Percentiles rank a stretch among this genome's conserved stretches.
phyloP scores from a whole-genome alignment of 2,888 invertebrate genomes.

The Nebria brevicollis region DNA sequence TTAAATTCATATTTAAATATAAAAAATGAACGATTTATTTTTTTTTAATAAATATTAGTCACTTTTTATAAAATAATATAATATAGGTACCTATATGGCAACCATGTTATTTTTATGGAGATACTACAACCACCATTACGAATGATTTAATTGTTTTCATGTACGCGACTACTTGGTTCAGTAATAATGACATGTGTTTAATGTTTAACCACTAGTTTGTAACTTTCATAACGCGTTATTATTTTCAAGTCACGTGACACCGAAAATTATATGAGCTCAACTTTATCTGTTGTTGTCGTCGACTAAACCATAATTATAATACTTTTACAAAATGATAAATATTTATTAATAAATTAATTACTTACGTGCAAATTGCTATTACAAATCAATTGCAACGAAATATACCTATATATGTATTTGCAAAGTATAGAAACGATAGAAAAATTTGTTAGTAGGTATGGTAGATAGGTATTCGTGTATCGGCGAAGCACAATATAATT shows the following conservation, averaged over 20 bases:
- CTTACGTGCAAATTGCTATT: not conserved
- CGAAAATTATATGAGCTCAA: slow-evolving; percentile 40
- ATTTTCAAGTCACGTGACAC: slow-evolving; percentile 39
- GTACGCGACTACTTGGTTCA: slow-evolving; percentile 35
- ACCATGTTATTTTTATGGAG: too few species aligned
- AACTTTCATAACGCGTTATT: slow-evolving; percentile 34
- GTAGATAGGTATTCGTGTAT: too few species aligned
- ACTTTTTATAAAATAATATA: too few species aligned
- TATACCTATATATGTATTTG: too few species aligned
- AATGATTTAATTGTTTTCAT: slow-evolving; percentile 14
- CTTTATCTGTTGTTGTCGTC: slow-evolving; percentile 17
- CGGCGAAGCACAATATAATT: too few species aligned
- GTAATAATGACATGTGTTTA: slow-evolving; percentile 40
- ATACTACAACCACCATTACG: not conserved
- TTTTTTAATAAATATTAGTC: too few species aligned
- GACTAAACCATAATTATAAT: not conserved
- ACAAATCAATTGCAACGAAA: not conserved
- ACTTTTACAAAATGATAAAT: not conserved
- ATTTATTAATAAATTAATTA: not conserved
- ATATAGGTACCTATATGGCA: too few species aligned
- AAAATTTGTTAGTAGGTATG: too few species aligned
- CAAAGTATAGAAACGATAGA: too few species aligned
- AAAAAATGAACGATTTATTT: too few species aligned
- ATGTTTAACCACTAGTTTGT: slow-evolving; percentile 36
- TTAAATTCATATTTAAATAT: not conserved